Base-by-base conservation (phyloP, 2,113 vertebrate species). In the Oryzias celebensis region DNA sequence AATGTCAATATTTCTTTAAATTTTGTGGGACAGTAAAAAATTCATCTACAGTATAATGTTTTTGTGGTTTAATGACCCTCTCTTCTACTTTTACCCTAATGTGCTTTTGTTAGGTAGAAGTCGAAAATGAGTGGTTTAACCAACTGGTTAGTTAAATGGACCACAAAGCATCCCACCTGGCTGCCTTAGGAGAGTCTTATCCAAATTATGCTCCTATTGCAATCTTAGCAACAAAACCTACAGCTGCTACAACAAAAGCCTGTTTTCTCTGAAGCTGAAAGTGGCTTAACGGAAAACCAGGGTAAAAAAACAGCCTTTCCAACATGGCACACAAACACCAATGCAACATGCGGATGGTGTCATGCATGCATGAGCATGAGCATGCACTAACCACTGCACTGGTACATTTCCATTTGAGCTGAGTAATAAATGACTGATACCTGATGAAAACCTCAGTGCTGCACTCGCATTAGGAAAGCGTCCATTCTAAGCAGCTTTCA, bases 241-340 rank as follows among this genome's bases (percentile, higher is more conserved):
- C 75, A 69, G 72, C 77, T 67, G 61, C 62, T 51, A 0, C 51
- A 52, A 16, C 42, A 7, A 20, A n/a, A 80, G 85, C 83, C 84
- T 75, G 71, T 83, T 87, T 73, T 81, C 63, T 47, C 60, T 73
- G 57, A 78, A 70, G 52, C 50, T 45, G 20, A 68, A 75, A 70
- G 3, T 3, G 63, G 63, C 58, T 66, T 18, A 59, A 76, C 78
- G 59, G 26, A 76, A 72, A 51, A 62, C 72, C 67, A 0, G 7
- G 14, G 14, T 3, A 13, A 36, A 12, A 6, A 28, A 36, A 8
- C 31, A 7, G 31, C 31, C 31, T 8, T 36, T 36, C 31, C 7
- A 36, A 36, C 36, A 28, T 5, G 26, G 56, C 22, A 57, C 58
- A 59, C 68, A 57, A 4, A 73, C 56, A 59, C 54, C 26, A 70